A percentile compares a stretch with the other conserved stretches of the same genome.
Conservation (phyloP, 2,797 vertebrate species). For the Garrulus glandarius region DNA sequence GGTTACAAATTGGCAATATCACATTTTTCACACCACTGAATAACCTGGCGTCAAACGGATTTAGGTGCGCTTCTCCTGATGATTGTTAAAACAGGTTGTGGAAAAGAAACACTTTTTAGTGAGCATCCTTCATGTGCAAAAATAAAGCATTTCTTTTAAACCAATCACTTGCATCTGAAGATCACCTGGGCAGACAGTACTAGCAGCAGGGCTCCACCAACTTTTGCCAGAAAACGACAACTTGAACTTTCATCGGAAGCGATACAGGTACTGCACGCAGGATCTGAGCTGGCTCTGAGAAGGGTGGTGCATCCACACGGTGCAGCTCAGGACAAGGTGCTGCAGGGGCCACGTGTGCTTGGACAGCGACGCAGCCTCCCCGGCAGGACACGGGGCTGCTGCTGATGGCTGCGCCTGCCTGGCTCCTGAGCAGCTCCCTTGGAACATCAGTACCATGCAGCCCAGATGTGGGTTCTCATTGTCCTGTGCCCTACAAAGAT, state of each 20-base stretch:
- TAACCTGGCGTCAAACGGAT: not conserved
- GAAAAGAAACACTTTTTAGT: not conserved
- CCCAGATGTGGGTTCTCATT: not conserved
- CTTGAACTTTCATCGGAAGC: not conserved
- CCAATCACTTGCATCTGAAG: not conserved
- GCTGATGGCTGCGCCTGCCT: rapidly evolving
- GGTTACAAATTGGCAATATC: slow-evolving; percentile 45
- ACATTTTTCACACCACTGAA: not conserved
- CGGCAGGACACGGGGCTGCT: rapidly evolving
- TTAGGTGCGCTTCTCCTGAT: not conserved
- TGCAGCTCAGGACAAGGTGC: not conserved
- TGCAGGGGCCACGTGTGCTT: rapidly evolving
- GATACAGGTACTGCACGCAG: rapidly evolving
- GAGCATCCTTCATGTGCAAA: slow-evolving; percentile 3
- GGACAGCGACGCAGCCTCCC: rapidly evolving
- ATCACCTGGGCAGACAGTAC: not conserved
- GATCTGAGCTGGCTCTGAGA: not conserved
- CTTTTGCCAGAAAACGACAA: not conserved
- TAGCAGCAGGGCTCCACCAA: not conserved
- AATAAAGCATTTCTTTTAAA: slow-evolving; percentile 25
- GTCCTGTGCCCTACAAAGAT: not conserved
- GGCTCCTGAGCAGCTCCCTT: not conserved
- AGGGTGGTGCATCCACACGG: not conserved
- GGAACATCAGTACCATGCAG: not conserved
- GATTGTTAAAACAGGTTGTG: slow-evolving; percentile 20